Conservation (phyloP, 2,888 invertebrate species). For the Amiota minor region DNA sequence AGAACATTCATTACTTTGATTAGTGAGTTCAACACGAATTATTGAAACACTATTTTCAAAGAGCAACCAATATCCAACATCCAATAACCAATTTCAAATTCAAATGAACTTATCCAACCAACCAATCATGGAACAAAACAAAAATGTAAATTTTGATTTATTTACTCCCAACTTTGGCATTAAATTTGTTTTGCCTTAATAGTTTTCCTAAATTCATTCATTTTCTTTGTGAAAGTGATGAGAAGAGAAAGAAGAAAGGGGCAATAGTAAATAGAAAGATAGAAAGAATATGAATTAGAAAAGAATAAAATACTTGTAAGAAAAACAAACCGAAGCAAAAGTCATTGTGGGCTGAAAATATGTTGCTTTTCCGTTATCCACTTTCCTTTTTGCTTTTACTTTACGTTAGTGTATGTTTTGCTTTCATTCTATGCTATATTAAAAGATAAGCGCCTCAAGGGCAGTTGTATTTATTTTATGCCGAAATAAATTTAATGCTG, state of each 20-base stretch:
- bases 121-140: too few species aligned
- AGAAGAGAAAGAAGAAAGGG: too few species aligned
- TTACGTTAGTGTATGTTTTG: slow-evolving; percentile 1
- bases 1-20: too few species aligned
- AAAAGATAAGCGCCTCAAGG: slow-evolving; percentile 23
- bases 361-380: too few species aligned
- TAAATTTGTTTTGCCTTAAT: slow-evolving; percentile 18
- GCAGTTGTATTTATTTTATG: slow-evolving; percentile 28
- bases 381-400: not conserved
- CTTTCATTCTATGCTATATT: slow-evolving; percentile 11
- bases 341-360: too few species aligned
- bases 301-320: too few species aligned
- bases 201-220: slow-evolving; percentile 6
- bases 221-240: too few species aligned
- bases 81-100: not conserved
- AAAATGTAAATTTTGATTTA: slow-evolving; percentile 7
- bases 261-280: too few species aligned
- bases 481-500: slow-evolving; percentile 28
- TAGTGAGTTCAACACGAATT: too few species aligned
- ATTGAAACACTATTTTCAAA: slow-evolving; percentile 5
- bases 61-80: not conserved
- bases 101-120: too few species aligned
- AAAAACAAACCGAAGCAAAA: too few species aligned
- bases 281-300: too few species aligned
- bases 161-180: not conserved